phyloP scores from a whole-genome alignment of 2,797 vertebrate species.

The Morelia viridis region DNA sequence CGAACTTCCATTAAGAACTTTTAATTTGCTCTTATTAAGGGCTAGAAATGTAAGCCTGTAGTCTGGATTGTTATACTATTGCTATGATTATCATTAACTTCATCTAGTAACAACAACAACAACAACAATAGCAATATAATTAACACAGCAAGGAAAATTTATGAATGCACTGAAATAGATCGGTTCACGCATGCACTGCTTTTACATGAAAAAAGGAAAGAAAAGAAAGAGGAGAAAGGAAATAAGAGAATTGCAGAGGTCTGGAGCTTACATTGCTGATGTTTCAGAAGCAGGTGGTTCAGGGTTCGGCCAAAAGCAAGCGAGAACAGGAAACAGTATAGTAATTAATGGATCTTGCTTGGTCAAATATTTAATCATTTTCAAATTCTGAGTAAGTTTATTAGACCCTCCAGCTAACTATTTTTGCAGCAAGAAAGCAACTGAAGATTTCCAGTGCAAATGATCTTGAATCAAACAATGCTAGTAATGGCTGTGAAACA shows the following conservation, averaged over 20 bases:
- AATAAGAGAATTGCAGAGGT: background rate
- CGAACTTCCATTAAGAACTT: background rate
- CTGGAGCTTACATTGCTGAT: background rate
- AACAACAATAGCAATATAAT: background rate
- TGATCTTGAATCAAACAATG: background rate
- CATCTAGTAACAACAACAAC: background rate
- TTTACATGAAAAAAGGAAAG: background rate
- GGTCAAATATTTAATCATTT: background rate
- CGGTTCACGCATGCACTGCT: background rate
- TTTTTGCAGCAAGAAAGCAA: background rate
- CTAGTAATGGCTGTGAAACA: background rate
- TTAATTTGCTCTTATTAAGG: background rate
- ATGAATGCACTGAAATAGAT: background rate
- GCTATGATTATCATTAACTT: background rate
- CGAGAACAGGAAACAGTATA: background rate
- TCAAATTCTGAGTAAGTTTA: background rate
- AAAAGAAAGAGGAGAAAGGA: background rate
- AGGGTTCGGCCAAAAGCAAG: background rate
- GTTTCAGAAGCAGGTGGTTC: background rate
- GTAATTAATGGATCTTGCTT: background rate
- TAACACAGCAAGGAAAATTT: background rate
- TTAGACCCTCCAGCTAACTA: background rate
- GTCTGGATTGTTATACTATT: background rate
- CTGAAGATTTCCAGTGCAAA: background rate
- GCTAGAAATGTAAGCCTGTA: background rate